Evolutionary conservation across 2,797 vertebrate genomes (phyloP), one percentile per base, ranked within the genome.

Genomic region (Apogon talboti): DNA sequence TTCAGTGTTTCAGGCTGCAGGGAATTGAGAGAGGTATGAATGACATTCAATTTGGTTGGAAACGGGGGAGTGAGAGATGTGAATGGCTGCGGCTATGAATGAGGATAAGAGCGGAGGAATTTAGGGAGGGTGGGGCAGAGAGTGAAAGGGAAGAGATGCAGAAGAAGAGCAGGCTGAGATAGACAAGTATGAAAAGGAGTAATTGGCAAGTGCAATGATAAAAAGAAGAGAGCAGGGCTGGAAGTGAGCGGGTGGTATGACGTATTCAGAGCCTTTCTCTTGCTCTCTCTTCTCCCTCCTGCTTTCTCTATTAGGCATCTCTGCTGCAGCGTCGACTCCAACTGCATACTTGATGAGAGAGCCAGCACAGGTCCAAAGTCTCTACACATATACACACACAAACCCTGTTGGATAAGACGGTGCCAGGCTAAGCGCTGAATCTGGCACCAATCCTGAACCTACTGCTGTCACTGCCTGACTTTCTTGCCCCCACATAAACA

Each of bases 311-410:
- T 87, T 78, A 81, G 79, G 70, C 81, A 63, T 81, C 82, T 79
- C 75, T 90, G 81, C 84, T 89, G 87, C 87, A 90, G 85, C 76
- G n/a, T 71, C 16, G 56, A 90, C 87, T 88, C 80, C 51, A 77
- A 79, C 85, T 73, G 87, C 83, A 90, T 89, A 82, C 88, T 77
- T 86, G 82, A 91, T 90, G 83, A 90, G 78, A 69, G 66, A 79
- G 73, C 63, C 48, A 65, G 78, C 35, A 79, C 43, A 77, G 76
- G 65, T 78, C 82, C 79, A 56, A 60, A 81, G 56, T 73, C 63
- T 59, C 64, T 15, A 62, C 71, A 70, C 58, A 67, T 63, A 42
- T 56, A 62, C 51, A 71, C 71, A 63, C 62, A 30, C 38, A 59
- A 47, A 46, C 69, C 45, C 43, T 43, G 55, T 74, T 57, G 67